phyloP scores from a whole-genome alignment of 2,888 invertebrate species.

The Tenthredo livida region DNA sequence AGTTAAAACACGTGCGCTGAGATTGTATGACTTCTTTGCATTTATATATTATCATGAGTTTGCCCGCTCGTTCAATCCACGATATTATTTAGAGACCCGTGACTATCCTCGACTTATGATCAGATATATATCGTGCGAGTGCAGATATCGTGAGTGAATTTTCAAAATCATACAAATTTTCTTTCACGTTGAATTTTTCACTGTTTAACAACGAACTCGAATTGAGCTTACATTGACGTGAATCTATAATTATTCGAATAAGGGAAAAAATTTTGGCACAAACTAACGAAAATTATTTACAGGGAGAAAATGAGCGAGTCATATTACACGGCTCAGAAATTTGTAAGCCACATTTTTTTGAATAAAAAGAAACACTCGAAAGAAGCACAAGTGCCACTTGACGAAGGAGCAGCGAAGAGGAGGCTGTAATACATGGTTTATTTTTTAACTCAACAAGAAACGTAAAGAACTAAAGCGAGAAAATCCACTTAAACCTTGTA shows the following conservation, averaged over 20 bases:
- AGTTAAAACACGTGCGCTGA: conserved; percentile 12
- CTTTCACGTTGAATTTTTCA: neutral
- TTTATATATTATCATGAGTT: conserved; percentile 19
- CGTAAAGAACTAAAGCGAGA: conserved; percentile 13
- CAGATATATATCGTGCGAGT: neutral
- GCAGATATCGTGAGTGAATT: neutral
- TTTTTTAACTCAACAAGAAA: conserved; percentile 4
- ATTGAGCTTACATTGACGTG: neutral
- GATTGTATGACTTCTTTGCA: conserved; percentile 14
- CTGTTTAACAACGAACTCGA: too few species aligned
- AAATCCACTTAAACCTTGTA: conserved; percentile 12
- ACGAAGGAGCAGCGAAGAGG: neutral
- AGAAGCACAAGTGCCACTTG: conserved; percentile 26
- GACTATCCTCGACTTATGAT: neutral
- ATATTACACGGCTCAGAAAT: neutral
- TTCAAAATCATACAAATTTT: neutral
- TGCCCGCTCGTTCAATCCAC: conserved; percentile 19
- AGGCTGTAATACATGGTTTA: neutral
- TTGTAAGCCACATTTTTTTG: conserved; percentile 19
- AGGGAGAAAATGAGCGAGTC: conserved; percentile 4
- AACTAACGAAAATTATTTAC: neutral
- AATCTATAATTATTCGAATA: neutral
- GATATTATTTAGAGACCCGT: conserved; percentile 14
- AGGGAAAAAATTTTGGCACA: neutral
- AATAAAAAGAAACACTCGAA: conserved; percentile 21